A percentile compares a stretch with the other conserved stretches of the same genome.
phyloP scores from a whole-genome alignment of 2,888 invertebrate species.

The Pantelozetes paolii region DNA sequence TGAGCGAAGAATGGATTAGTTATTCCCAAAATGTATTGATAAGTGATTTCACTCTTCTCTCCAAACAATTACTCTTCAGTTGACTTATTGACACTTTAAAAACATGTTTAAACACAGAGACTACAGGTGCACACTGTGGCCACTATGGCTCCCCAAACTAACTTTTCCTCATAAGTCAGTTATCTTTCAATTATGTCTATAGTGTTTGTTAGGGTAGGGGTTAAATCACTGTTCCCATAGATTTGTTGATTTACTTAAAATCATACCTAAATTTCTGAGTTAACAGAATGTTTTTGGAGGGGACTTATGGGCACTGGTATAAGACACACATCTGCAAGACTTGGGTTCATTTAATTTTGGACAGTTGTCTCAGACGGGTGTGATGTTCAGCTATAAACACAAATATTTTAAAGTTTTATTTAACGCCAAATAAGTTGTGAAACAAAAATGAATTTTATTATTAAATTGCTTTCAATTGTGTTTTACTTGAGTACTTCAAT shows the following conservation, averaged over 20 bases:
- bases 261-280: background rate
- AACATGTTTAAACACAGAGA: background rate
- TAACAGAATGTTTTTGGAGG: too few relatives aligned
- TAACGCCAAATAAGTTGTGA: background rate
- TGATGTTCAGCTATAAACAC: background rate
- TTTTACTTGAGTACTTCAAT: background rate
- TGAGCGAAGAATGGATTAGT: slow-evolving; percentile 12
- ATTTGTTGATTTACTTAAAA: background rate
- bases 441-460: background rate
- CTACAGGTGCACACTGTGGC: background rate
- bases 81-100: slow-evolving; percentile 21
- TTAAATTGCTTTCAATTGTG: background rate
- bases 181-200: background rate
- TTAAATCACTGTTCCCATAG: background rate
- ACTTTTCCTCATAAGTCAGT: background rate
- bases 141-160: background rate
- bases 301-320: too few relatives aligned
- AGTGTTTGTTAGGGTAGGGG: background rate
- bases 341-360: too few relatives aligned
- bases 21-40: slow-evolving; percentile 6
- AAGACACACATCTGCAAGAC: too few relatives aligned
- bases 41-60: background rate
- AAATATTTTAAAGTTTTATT: background rate
- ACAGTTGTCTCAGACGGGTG: too few relatives aligned
- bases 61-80: background rate